Percentiles rank a stretch among this genome's conserved stretches.
These are phyloP conservation scores for Eulithis prunata DNA, from an alignment of 2,888 invertebrate species.

Conservation along the genomic window DNA sequence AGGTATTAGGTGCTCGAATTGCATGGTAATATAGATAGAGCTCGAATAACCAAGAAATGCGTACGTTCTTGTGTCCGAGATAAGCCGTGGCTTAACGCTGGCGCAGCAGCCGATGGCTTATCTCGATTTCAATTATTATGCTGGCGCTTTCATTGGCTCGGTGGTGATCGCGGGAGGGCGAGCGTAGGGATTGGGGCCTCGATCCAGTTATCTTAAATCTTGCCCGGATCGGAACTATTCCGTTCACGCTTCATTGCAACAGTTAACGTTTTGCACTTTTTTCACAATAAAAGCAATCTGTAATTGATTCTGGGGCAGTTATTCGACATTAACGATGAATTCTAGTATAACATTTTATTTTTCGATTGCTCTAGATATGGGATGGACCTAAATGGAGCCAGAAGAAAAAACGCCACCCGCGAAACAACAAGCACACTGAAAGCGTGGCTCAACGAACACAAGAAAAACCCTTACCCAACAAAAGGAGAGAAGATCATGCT, in stretches of 20 bases:
- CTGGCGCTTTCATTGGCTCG: conserved; percentile 77
- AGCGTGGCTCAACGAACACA: conserved; percentile 99
- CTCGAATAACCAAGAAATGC: conserved; percentile 72
- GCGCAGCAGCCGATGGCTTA: conserved; percentile 79
- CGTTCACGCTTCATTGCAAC: conserved; percentile 66
- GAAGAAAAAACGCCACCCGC: conserved; percentile 98
- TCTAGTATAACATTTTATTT: conserved; percentile 18
- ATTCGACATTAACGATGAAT: background rate
- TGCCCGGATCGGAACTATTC: conserved; percentile 69
- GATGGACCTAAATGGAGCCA: conserved; percentile 96
- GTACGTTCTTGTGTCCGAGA: conserved; percentile 72
- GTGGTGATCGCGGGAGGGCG: conserved; percentile 61
- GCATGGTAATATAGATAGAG: conserved; percentile 71
- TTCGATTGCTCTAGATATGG: conserved; percentile 89
- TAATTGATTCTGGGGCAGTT: background rate
- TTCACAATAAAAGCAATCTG: conserved; percentile 7
- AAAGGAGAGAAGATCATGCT: conserved; percentile 99
- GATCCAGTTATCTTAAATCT: conserved; percentile 75
- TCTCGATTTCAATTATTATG: conserved; percentile 83
- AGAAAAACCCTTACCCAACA: conserved; percentile 99
- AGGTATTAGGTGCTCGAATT: conserved; percentile 49
- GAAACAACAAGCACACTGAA: conserved; percentile 99
- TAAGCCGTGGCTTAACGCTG: conserved; percentile 77
- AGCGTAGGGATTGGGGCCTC: conserved; percentile 68
- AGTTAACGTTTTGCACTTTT: conserved; percentile 40